Conservation (phyloP, 2,797 vertebrate species). For the Setipinna tenuifilis region DNA sequence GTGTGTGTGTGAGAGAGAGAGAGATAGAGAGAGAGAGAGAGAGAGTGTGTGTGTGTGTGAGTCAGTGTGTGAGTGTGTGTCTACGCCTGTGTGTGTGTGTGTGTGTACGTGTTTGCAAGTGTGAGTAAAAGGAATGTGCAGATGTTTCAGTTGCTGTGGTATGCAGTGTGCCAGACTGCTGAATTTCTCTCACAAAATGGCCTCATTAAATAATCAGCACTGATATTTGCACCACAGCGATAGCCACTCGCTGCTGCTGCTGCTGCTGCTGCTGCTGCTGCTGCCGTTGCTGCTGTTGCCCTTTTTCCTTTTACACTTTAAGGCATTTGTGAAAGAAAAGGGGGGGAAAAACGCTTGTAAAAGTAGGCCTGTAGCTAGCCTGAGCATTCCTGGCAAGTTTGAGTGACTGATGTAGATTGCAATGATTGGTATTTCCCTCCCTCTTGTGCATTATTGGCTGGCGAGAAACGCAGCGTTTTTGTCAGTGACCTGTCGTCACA, state of each 20-base stretch:
- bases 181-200: not conserved
- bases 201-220: not conserved
- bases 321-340: not conserved
- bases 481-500: not conserved
- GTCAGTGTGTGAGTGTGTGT: not conserved
- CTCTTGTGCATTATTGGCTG: slow-evolving; percentile 57
- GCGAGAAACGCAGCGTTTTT: not conserved
- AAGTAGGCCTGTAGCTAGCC: slow-evolving; percentile 51
- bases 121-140: not conserved
- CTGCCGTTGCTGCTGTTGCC: not conserved
- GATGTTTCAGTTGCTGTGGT: not conserved
- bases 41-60: not conserved
- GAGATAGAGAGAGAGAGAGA: not conserved
- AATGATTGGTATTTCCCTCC: slow-evolving; percentile 67
- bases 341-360: not conserved
- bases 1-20: not conserved
- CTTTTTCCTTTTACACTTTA: not conserved
- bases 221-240: not conserved
- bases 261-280: too few species aligned
- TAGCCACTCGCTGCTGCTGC: not conserved
- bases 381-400: slow-evolving; percentile 71
- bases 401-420: slow-evolving; percentile 61
- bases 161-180: slow-evolving; percentile 11
- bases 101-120: not conserved
- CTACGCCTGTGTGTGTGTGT: not conserved